Evolutionary conservation across 2,113 vertebrate species (phyloP).

Genomic region (Perognathus longimembris): DNA sequence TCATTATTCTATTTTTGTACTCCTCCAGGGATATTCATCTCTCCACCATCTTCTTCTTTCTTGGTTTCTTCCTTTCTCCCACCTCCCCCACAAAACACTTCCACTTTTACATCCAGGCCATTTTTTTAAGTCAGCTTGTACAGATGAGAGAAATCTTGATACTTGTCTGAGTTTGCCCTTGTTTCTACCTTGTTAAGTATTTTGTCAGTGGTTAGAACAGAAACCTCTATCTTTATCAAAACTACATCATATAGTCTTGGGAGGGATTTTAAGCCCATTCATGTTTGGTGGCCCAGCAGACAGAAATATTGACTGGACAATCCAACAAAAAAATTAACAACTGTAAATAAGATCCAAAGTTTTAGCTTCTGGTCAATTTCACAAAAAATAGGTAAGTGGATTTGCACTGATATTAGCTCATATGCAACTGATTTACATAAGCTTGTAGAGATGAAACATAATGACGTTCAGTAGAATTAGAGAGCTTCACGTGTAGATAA

Average conservation of each 20-base stretch:
- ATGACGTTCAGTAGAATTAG: neutral
- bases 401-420: slow-evolving; percentile 1
- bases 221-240: neutral
- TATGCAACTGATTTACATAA: slow-evolving; percentile 26
- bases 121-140: too few species aligned
- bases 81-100: too few species aligned
- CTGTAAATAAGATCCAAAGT: slow-evolving; percentile 25
- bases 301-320: slow-evolving; percentile 30
- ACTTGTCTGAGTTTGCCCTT: neutral
- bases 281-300: slow-evolving; percentile 7
- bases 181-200: neutral
- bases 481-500: neutral
- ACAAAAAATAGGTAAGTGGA: slow-evolving; percentile 29
- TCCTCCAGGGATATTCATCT: too few species aligned
- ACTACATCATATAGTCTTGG: neutral
- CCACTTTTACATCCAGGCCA: too few species aligned
- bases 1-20: too few species aligned
- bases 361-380: slow-evolving; percentile 54
- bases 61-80: too few species aligned
- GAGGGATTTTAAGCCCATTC: neutral
- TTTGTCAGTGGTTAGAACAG: slow-evolving; percentile 1
- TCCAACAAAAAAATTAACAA: slow-evolving; percentile 43
- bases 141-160: too few species aligned
- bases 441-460: slow-evolving; percentile 10
- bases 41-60: too few species aligned